These are phyloP conservation scores for Forbesichthys agassizii DNA, from an alignment of 2,113 vertebrate genomes.

Conservation along the genomic window DNA sequence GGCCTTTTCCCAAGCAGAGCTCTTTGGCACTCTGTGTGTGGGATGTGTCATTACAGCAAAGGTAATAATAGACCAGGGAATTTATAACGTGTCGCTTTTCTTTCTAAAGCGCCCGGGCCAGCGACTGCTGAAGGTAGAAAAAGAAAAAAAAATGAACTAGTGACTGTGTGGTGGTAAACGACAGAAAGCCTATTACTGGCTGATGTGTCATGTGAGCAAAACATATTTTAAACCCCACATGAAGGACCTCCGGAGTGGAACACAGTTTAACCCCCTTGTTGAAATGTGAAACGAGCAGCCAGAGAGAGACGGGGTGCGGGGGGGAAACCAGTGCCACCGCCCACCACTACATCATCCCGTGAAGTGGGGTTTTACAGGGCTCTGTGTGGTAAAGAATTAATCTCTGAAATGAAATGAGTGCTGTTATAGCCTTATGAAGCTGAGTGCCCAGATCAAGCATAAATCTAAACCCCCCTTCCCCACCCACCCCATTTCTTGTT, in stretches of 20 bases:
- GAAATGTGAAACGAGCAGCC: constrained; percentile 25
- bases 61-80: constrained; percentile 67
- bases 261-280: constrained; percentile 26
- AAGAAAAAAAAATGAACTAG: constrained; percentile 9
- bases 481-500: constrained; percentile 18
- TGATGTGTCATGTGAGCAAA: constrained; percentile 54
- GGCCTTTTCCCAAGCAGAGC: constrained; percentile 52
- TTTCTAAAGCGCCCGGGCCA: constrained; percentile 29
- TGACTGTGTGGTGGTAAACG: constrained; percentile 55
- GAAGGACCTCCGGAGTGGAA: constrained; percentile 35
- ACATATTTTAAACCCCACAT: constrained; percentile 46
- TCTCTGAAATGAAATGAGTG: constrained; percentile 65
- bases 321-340: constrained; percentile 8
- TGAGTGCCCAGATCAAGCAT: constrained; percentile 54
- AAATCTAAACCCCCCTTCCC: constrained; percentile 38
- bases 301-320: neutral
- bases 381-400: constrained; percentile 54
- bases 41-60: constrained; percentile 68
- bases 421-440: constrained; percentile 60
- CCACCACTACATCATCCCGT: constrained; percentile 43
- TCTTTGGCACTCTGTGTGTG: constrained; percentile 61
- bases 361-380: constrained; percentile 43
- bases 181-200: constrained; percentile 50
- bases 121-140: constrained; percentile 20
- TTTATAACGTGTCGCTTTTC: constrained; percentile 66